Conservation (phyloP, 2,888 invertebrate genomes). For the Cerceris ruficornis region DNA sequence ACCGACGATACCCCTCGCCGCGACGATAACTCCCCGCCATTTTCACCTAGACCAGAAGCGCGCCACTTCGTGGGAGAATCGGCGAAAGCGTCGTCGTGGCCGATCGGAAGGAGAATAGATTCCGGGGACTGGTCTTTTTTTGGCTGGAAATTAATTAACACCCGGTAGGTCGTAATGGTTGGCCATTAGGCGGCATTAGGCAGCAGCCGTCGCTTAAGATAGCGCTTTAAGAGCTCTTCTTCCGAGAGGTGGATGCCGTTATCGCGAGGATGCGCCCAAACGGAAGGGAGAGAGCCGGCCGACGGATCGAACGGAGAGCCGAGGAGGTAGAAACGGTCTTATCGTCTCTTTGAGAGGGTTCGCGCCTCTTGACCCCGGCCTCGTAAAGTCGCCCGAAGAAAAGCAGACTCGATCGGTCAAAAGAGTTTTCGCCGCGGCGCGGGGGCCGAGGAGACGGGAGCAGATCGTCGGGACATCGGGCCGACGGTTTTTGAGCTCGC, state of each 20-base stretch:
- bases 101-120: not conserved
- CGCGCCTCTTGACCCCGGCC: slow-evolving; percentile 76
- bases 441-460: slow-evolving; percentile 7
- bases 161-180: slow-evolving; percentile 65
- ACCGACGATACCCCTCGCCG: no score
- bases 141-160: slow-evolving; percentile 71
- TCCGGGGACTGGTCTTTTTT: slow-evolving; percentile 13
- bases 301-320: slow-evolving; percentile 21
- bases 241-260: slow-evolving; percentile 55
- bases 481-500: no score
- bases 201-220: slow-evolving; percentile 74
- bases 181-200: slow-evolving; percentile 61
- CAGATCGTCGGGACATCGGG: no score
- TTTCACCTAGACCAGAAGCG: no score
- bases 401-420: slow-evolving; percentile 65
- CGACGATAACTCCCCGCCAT: no score
- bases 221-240: slow-evolving; percentile 74
- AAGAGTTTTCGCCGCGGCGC: not conserved
- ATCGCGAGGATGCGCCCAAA: slow-evolving; percentile 51
- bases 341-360: slow-evolving; percentile 75
- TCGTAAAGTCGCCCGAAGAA: slow-evolving; percentile 72
- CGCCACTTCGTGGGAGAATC: no score
- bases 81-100: not conserved
- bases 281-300: slow-evolving; percentile 18
- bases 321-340: slow-evolving; percentile 59